Percentiles rank a stretch among this genome's conserved stretches.
These are phyloP conservation scores for Muscicapa striata DNA, from an alignment of 2,797 vertebrate species.

Conservation along the genomic window DNA sequence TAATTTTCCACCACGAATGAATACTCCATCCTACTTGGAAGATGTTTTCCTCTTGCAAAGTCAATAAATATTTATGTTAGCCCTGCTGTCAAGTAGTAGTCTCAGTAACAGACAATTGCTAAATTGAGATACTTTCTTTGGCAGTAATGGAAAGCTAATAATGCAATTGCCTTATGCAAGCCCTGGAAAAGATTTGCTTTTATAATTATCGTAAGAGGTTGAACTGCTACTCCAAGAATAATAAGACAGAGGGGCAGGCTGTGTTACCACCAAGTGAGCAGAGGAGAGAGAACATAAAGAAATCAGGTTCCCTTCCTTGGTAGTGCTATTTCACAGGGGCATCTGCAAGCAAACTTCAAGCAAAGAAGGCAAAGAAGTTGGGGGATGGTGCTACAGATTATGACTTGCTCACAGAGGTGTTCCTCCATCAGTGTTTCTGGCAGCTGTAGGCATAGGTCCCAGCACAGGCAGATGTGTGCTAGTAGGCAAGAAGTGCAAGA, in stretches of 20 bases:
- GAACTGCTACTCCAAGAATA: not conserved
- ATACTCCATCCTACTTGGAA: not conserved
- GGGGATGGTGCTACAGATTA: not conserved
- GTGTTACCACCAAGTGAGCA: not conserved
- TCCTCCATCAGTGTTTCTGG: not conserved
- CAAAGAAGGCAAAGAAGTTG: not conserved
- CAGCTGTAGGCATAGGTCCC: not conserved
- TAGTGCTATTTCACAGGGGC: not conserved
- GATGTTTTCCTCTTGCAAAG: not conserved
- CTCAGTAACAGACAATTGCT: constrained; percentile 28
- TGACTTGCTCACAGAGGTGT: not conserved
- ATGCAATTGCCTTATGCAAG: constrained; percentile 1
- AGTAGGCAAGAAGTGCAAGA: not conserved
- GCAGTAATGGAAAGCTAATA: constrained; percentile 46
- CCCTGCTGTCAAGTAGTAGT: constrained; percentile 15
- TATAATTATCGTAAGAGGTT: not conserved
- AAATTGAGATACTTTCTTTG: constrained; percentile 45
- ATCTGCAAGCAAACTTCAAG: not conserved
- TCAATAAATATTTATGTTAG: constrained; percentile 43
- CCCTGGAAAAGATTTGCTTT: not conserved
- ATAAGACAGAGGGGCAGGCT: not conserved
- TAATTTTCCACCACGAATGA: constrained; percentile 5
- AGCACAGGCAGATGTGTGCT: not conserved
- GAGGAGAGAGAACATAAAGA: not conserved
- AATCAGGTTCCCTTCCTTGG: not conserved